Base-by-base conservation (phyloP, 2,797 vertebrate species). In the Cossypha heuglini region DNA sequence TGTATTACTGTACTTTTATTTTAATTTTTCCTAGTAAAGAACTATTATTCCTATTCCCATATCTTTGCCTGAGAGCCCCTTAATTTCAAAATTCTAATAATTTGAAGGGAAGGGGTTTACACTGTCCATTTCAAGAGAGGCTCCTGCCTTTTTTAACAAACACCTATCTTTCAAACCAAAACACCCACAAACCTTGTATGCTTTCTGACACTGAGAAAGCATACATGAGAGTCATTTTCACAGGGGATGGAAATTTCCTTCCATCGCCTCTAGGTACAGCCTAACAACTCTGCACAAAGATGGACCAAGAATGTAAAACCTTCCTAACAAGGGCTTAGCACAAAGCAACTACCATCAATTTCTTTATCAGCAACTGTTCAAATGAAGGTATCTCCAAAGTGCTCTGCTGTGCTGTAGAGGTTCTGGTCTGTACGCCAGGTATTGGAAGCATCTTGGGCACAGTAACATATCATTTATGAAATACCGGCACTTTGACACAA, bases 311-410 rank as follows among this genome's bases (percentile, higher is more conserved):
- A 43, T 6, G 29, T 48, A 25, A 13, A 88, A 67, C 24, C 13
- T 42, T 40, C 38, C 37, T 7, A 4, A 66, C 9, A 46, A 82
- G 43, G 12, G 16, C 26, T 54, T 48, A 37, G 33, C 42, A 22
- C 0, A 0, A 68, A 57, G 11, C 33, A 55, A 48, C 19, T 26
- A 31, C 26, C 51, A 43, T 26, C 24, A 40, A 11, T 38, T 49
- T 63, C 49, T 67, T 67, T 22, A 64, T 35, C 35, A 68, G 38
- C 29, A 49, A 1, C 9, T 46, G 21, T 51, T 58, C 49, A 68
- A 81, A 48, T n/a, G 10, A 55, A 67, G 6, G 5, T 13, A 31
- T 63, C 19, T 29, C n/a, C 48, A 49, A 83, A 40, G 38, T 28
- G 33, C 40, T 87, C 54, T 59, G 37, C 62, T 61, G 5, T 21